phyloP scores from a whole-genome alignment of 2,888 invertebrate genomes.

The Meiosimyza platycephala region DNA sequence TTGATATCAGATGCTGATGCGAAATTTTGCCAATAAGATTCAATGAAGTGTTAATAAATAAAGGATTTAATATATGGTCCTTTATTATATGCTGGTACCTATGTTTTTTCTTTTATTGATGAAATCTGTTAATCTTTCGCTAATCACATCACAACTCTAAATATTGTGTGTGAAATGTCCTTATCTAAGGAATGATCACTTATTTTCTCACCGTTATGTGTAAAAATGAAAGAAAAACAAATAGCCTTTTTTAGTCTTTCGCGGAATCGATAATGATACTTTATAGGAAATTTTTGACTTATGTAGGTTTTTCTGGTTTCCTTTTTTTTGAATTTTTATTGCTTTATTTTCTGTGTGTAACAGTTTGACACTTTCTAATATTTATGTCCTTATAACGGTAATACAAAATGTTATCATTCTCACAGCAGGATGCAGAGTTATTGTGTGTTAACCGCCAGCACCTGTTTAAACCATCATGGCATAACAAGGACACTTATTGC shows the following conservation, averaged over 20 bases:
- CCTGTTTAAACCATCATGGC: too few relatives aligned
- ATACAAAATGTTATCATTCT: background rate
- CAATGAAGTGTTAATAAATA: conserved; percentile 34
- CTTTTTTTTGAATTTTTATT: background rate
- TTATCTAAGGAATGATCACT: too few relatives aligned
- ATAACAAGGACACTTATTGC: too few relatives aligned
- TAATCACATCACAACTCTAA: too few relatives aligned
- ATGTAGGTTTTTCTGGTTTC: background rate
- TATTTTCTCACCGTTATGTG: too few relatives aligned
- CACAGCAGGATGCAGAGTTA: background rate
- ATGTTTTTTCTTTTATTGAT: too few relatives aligned
- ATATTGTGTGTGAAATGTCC: too few relatives aligned
- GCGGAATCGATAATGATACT: too few relatives aligned
- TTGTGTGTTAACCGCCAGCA: background rate
- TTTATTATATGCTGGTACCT: too few relatives aligned
- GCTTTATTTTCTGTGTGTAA: background rate
- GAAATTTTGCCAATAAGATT: conserved; percentile 26
- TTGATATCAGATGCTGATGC: conserved; percentile 25
- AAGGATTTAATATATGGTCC: conserved; percentile 15
- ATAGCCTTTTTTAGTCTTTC: too few relatives aligned
- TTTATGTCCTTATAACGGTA: conserved; percentile 7
- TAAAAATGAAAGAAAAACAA: too few relatives aligned
- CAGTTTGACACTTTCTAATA: conserved; percentile 3
- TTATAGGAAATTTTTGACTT: background rate
- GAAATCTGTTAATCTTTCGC: too few relatives aligned